Conservation (phyloP, 1,140 invertebrate genomes). For the Nephila pilipes region DNA sequence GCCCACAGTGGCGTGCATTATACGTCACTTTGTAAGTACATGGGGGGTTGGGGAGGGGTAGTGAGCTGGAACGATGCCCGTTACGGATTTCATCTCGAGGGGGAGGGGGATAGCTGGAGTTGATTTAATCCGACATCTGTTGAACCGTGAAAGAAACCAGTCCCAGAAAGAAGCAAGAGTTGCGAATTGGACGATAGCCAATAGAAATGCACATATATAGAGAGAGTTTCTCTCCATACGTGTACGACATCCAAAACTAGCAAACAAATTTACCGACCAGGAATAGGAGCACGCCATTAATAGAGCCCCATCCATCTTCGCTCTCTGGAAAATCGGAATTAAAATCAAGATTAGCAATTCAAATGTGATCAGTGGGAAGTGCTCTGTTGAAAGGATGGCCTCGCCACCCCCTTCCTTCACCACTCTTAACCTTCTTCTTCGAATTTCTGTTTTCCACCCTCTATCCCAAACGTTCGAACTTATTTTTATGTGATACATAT, state of each 20-base stretch:
- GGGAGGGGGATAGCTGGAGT: neutral
- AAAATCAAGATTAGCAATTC: conserved; percentile 74
- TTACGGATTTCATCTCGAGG: neutral
- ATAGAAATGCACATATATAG: conserved; percentile 72
- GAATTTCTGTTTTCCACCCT: neutral
- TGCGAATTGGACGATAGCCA: conserved; percentile 59
- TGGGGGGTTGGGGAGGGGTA: neutral
- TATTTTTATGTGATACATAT: conserved; percentile 47
- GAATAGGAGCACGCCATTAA: conserved; percentile 57
- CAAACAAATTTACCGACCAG: conserved; percentile 28
- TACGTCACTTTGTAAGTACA: conserved; percentile 1
- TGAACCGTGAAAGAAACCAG: conserved; percentile 60
- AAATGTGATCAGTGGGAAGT: conserved; percentile 72
- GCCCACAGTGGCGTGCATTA: conserved; percentile 3
- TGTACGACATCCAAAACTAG: conserved; percentile 36
- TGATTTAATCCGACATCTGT: conserved; percentile 72
- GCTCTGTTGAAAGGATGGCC: conserved; percentile 72
- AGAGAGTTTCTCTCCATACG: neutral
- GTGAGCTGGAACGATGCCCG: conserved; percentile 34
- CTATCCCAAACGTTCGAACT: conserved; percentile 12
- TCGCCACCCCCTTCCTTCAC: neutral
- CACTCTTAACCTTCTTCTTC: neutral
- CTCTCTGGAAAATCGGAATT: conserved; percentile 70
- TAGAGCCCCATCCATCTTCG: conserved; percentile 66
- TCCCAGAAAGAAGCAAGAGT: conserved; percentile 3